phyloP scores from a whole-genome alignment of 2,888 invertebrate genomes.

The Agelastica alni region DNA sequence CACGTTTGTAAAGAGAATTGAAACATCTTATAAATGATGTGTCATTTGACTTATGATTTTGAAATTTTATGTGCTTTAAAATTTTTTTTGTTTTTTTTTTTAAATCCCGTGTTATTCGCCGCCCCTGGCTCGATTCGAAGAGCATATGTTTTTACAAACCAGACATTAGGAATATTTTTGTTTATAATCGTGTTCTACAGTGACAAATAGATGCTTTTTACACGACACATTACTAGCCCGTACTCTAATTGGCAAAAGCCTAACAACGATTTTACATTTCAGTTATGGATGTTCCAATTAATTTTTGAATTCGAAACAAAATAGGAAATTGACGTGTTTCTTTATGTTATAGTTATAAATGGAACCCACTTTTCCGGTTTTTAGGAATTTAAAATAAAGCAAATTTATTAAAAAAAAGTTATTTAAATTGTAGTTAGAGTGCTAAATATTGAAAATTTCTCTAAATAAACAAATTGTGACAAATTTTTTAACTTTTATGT shows the following conservation, averaged over 20 bases:
- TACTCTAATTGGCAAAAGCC: constrained; percentile 36
- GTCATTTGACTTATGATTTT: no score
- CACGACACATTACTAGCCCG: constrained; percentile 28
- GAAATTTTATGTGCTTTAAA: no score
- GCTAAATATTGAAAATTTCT: no score
- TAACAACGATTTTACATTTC: constrained; percentile 39
- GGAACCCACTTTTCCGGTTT: no score
- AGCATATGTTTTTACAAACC: constrained; percentile 40
- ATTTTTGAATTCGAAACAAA: constrained; percentile 13
- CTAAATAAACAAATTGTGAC: no score
- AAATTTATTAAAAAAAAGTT: no score
- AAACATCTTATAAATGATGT: no score
- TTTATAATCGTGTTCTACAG: constrained; percentile 32
- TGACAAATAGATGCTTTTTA: constrained; percentile 41
- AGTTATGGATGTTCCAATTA: constrained; percentile 32
- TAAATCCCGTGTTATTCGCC: background rate
- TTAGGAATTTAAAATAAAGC: no score
- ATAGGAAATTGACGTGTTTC: background rate
- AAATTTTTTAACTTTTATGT: no score
- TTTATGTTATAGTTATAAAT: background rate
- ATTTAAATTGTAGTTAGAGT: no score
- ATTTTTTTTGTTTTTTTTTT: no score
- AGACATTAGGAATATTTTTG: constrained; percentile 34
- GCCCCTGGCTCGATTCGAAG: constrained; percentile 32
- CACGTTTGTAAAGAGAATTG: no score